Base-by-base conservation (phyloP, 2,888 invertebrate species). In the Agrenia bidenticulata region DNA sequence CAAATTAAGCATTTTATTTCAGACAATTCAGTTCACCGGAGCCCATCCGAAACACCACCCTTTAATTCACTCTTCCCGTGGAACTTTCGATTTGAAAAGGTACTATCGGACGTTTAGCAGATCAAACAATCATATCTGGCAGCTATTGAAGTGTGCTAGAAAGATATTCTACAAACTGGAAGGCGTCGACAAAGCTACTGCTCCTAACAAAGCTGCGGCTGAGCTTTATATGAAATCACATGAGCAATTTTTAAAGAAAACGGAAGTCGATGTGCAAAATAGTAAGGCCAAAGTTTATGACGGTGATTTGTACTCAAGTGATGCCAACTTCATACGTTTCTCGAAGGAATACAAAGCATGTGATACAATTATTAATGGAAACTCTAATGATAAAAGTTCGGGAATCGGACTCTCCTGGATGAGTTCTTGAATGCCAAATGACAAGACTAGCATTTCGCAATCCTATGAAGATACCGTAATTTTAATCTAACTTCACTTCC, bases 111-210 rank as follows among this genome's bases (percentile, higher is more conserved):
- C 45, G 23, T 58, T 45, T 42, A 58, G 26, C 42, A 21, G 49
- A 26, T 45, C 58, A 13, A 42, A 42, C 23, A 39, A 45, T 45
- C 58, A 58, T 24, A 58, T 58, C 4, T 58, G 58, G 58, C 58
- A 58, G 19, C 27, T 58, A 19, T 23, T 58, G 4, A 58, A 58
- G 24, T 58, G 58, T 19, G 41, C 27, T 13, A 21, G 58, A 24
- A 58, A 58, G 23, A 58, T 58, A 42, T 58, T 58, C 27, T 58
- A 58, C 45, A 58, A 58, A n/a, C 17, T 58, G 4, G 58, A 58
- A 45, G 41, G 37, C 2, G 15, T 57, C 2, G 56, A 58, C 1
- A 58, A 58, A 27, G 19, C 21, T 24, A 2, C 42, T 15, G 42
- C 42, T 42, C 58, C 58, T 1, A 58, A 58, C 23, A 58, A 45